These are phyloP conservation scores for Cheumatopsyche charites DNA, from an alignment of 1,140 invertebrate genomes.

Conservation along the genomic window DNA sequence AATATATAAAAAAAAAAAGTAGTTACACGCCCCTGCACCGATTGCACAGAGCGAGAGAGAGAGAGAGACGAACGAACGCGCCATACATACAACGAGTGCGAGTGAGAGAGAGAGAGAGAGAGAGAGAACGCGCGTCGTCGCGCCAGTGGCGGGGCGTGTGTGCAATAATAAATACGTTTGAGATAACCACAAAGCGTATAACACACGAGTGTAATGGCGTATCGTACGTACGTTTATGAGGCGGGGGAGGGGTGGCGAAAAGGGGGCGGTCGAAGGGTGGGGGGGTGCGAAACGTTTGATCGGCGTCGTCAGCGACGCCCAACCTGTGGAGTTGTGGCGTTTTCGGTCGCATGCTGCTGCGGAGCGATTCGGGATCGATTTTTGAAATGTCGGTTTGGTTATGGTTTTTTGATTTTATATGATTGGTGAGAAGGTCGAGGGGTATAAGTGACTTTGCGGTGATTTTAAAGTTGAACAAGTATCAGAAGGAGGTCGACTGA, in stretches of 20 bases:
- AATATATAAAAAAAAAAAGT: too few species aligned
- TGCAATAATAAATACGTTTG: conserved; percentile 25
- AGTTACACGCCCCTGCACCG: neutral
- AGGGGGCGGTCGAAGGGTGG: neutral
- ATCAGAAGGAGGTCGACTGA: too few species aligned
- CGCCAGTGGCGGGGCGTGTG: conserved; percentile 7
- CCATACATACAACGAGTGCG: neutral
- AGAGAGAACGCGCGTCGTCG: neutral
- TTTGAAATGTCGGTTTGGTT: too few species aligned
- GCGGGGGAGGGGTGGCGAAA: neutral
- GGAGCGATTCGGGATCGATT: too few species aligned
- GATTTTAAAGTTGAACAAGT: too few species aligned
- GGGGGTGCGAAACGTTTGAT: conserved; percentile 28
- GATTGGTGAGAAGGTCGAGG: too few species aligned
- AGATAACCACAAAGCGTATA: conserved; percentile 10
- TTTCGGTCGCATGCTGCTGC: too few species aligned
- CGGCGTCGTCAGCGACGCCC: neutral
- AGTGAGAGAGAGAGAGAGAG: neutral
- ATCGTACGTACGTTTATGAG: neutral
- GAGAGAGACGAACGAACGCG: too few species aligned
- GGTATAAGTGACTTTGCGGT: too few species aligned
- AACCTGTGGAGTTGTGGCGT: conserved; percentile 7
- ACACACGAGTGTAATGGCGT: neutral
- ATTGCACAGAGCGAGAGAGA: neutral
- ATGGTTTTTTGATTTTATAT: too few species aligned